phyloP scores from a whole-genome alignment of 2,888 invertebrate species.

The Chloroclystis v-ata region DNA sequence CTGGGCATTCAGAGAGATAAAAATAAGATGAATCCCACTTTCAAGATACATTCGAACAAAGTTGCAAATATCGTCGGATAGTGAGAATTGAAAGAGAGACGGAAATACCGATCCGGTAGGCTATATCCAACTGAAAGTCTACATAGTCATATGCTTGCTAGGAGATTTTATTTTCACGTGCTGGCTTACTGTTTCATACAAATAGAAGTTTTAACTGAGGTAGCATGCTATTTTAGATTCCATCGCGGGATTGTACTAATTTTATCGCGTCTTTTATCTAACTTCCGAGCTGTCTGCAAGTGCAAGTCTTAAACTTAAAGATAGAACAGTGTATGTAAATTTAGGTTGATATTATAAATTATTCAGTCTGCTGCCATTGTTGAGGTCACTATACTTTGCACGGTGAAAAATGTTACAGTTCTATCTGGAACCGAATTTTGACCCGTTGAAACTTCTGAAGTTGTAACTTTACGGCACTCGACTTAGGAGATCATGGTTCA shows the following conservation, averaged over 20 bases:
- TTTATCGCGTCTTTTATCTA: too few species aligned
- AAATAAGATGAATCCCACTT: conserved; percentile 22
- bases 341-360: background rate
- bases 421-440: too few species aligned
- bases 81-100: conserved; percentile 15
- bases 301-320: too few species aligned
- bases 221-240: background rate
- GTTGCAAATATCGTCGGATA: conserved; percentile 26
- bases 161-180: conserved; percentile 10
- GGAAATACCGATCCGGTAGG: conserved; percentile 23
- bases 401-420: too few species aligned
- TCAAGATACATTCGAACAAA: conserved; percentile 23
- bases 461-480: conserved; percentile 17
- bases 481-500: conserved; percentile 29
- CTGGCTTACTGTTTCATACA: conserved; percentile 10
- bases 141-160: conserved; percentile 6
- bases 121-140: conserved; percentile 16
- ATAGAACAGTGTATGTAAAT: background rate
- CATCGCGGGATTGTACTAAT: too few species aligned
- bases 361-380: background rate
- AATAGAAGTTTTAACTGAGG: conserved; percentile 4
- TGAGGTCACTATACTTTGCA: background rate
- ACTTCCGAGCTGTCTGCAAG: too few species aligned
- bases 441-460: conserved; percentile 19
- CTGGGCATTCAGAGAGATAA: conserved; percentile 23